Percentiles rank a stretch among this genome's conserved stretches.
Conservation (phyloP, 2,797 vertebrate species). For the Scolopax bukidnonensis region DNA sequence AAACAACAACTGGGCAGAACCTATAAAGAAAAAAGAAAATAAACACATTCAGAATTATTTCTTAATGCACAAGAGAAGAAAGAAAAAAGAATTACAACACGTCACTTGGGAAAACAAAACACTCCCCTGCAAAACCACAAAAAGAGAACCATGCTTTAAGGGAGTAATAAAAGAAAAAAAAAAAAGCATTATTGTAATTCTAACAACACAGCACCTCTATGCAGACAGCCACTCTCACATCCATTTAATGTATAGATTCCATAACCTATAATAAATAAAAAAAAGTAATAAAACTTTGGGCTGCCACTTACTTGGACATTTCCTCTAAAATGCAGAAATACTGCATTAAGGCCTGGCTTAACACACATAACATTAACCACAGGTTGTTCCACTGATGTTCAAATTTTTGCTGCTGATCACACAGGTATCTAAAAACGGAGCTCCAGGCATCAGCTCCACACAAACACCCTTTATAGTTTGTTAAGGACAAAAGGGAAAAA, state of each 20-base stretch:
- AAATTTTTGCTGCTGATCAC: background rate
- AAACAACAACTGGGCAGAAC: constrained; percentile 74
- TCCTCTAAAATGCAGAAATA: background rate
- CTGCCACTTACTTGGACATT: background rate
- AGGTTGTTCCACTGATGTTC: background rate
- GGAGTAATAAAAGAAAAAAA: background rate
- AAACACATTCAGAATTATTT: constrained; percentile 28
- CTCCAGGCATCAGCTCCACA: background rate
- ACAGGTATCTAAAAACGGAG: background rate
- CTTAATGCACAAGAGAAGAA: background rate
- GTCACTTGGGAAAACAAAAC: background rate
- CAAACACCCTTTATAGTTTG: background rate
- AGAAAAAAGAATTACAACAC: background rate
- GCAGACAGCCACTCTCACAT: background rate
- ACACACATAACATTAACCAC: background rate
- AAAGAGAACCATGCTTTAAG: background rate
- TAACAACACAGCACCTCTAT: background rate
- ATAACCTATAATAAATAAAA: background rate
- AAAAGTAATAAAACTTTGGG: background rate
- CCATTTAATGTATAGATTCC: background rate
- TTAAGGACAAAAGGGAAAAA: background rate
- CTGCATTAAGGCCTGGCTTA: background rate
- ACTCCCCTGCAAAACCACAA: accelerated
- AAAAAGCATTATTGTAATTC: background rate
- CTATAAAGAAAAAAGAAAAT: constrained; percentile 64